These are phyloP conservation scores for Eupleurogrammus muticus DNA, from an alignment of 2,797 vertebrate genomes.

Conservation along the genomic window DNA sequence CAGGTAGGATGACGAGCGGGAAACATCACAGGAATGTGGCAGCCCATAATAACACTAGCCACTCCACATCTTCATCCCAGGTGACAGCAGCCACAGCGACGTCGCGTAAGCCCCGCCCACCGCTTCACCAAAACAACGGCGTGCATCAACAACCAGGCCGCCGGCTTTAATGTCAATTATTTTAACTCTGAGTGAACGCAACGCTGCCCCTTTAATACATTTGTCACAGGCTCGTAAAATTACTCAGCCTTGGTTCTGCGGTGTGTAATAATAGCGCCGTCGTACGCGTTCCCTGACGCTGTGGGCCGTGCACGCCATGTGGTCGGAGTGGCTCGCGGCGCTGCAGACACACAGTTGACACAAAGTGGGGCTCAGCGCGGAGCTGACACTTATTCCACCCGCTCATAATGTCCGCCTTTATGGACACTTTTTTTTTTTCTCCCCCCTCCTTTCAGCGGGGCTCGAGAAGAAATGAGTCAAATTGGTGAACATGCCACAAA, in stretches of 20 bases:
- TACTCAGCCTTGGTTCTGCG: background rate
- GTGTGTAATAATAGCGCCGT: background rate
- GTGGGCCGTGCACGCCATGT: slow-evolving; percentile 5
- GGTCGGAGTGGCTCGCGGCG: slow-evolving; percentile 4
- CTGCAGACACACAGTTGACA: slow-evolving; percentile 42
- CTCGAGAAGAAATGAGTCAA: slow-evolving; percentile 61
- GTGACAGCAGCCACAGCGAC: slow-evolving; percentile 24
- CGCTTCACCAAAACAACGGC: background rate
- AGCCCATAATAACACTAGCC: slow-evolving; percentile 43
- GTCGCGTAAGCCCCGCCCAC: slow-evolving; percentile 10
- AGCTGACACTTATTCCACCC: slow-evolving; percentile 70
- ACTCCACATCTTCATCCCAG: slow-evolving; percentile 38
- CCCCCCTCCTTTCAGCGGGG: slow-evolving; percentile 37
- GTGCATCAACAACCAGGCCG: background rate
- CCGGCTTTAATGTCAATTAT: background rate
- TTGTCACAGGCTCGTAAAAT: background rate
- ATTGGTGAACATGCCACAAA: slow-evolving; percentile 61
- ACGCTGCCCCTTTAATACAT: background rate
- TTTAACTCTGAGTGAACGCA: background rate
- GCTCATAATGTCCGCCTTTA: slow-evolving; percentile 74
- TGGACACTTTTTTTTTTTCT: slow-evolving; percentile 38
- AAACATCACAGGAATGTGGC: slow-evolving; percentile 77
- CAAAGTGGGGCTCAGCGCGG: slow-evolving; percentile 31
- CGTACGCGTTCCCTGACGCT: slow-evolving; percentile 4
- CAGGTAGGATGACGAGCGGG: slow-evolving; percentile 20